Percentiles rank a stretch among this genome's conserved stretches.
Conservation (phyloP, 2,888 invertebrate genomes). For the Meiosimyza decipiens region DNA sequence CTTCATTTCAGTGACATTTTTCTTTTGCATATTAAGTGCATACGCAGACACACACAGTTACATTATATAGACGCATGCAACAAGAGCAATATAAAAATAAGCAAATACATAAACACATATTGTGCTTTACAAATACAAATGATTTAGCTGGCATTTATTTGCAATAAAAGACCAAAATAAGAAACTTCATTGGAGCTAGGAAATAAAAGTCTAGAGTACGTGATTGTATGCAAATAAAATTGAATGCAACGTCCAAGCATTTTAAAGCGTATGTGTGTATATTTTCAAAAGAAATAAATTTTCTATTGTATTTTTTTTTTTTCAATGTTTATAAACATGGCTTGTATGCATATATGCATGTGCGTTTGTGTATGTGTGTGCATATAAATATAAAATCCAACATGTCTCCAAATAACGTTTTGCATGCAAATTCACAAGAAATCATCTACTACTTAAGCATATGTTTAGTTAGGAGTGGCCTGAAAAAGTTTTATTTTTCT, state of each 20-base stretch:
- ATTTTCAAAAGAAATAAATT: background rate
- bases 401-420: constrained; percentile 22
- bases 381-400: constrained; percentile 19
- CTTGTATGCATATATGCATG: background rate
- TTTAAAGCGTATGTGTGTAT: constrained; percentile 10
- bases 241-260: constrained; percentile 11
- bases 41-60: background rate
- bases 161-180: background rate
- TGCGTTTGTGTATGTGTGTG: constrained; percentile 3
- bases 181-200: background rate
- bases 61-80: background rate
- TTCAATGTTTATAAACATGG: background rate
- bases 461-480: too few species aligned
- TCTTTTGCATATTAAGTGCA: background rate
- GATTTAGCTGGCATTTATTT: constrained; percentile 3
- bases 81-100: too few species aligned
- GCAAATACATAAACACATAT: too few species aligned
- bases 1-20: background rate
- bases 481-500: too few species aligned
- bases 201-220: constrained; percentile 15
- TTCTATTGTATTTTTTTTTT: background rate
- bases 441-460: constrained; percentile 8
- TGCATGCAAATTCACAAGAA: constrained; percentile 21
- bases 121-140: constrained; percentile 9
- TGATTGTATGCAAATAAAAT: constrained; percentile 32